Conservation (phyloP, 2,888 invertebrate species). For the Magallana nippona region DNA sequence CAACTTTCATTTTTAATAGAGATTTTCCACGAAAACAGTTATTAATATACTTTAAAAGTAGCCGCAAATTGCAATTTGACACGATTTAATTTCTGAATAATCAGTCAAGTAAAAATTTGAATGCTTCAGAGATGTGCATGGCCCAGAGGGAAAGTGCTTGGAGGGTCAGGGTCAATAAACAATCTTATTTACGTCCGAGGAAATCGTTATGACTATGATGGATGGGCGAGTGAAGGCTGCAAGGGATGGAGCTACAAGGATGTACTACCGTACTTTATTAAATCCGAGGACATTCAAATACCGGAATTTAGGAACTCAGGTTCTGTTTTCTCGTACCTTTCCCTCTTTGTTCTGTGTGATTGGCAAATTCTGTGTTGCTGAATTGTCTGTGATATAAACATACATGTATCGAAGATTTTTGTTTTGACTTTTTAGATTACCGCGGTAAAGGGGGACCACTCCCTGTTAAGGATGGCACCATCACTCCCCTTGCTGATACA, state of each 20-base stretch:
- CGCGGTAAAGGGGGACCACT: slow-evolving; percentile 72
- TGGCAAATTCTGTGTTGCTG: no score
- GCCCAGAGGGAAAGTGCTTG: slow-evolving; percentile 65
- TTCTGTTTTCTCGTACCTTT: slow-evolving; percentile 37
- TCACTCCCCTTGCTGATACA: slow-evolving; percentile 63
- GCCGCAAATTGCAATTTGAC: no score
- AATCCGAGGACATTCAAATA: slow-evolving; percentile 81
- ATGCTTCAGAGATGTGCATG: neutral
- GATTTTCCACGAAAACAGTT: no score
- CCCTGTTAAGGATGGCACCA: slow-evolving; percentile 63
- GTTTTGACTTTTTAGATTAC: slow-evolving; percentile 58
- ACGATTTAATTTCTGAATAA: no score
- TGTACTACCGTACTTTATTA: slow-evolving; percentile 83
- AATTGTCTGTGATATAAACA: no score
- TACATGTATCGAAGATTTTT: no score
- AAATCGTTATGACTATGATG: slow-evolving; percentile 89
- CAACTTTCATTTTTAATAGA: no score
- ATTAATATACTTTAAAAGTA: no score
- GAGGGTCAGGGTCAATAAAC: slow-evolving; percentile 55
- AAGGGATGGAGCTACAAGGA: slow-evolving; percentile 93
- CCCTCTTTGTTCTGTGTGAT: neutral
- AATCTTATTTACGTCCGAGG: slow-evolving; percentile 86
- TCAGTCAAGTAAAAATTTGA: no score
- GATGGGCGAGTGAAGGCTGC: slow-evolving; percentile 92
- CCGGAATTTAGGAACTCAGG: slow-evolving; percentile 62